These are phyloP conservation scores for Cryptoleucopteryx plumbea DNA, from an alignment of 2,113 vertebrate genomes.

Conservation along the genomic window DNA sequence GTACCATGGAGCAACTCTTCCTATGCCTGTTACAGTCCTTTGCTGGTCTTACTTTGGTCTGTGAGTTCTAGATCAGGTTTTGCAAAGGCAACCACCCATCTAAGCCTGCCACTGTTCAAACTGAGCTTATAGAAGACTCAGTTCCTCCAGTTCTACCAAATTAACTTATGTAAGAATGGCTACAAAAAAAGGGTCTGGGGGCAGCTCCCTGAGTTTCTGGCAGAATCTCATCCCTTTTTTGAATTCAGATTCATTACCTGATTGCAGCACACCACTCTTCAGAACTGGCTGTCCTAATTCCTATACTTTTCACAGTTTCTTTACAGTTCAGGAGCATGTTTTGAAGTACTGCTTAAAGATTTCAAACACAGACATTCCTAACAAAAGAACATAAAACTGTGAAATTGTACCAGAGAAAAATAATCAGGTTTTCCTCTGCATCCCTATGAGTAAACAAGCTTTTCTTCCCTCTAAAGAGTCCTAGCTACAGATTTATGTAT, in stretches of 20 bases:
- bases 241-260: neutral
- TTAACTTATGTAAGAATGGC: neutral
- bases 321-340: neutral
- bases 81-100: neutral
- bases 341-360: neutral
- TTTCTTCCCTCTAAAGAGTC: neutral
- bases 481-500: neutral
- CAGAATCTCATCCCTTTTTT: neutral
- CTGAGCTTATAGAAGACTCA: neutral
- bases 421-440: neutral
- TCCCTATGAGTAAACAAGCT: neutral
- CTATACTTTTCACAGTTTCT: neutral
- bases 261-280: neutral
- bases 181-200: neutral
- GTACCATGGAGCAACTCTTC: neutral
- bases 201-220: neutral
- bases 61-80: neutral
- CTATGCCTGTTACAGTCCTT: neutral
- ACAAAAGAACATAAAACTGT: neutral
- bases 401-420: neutral
- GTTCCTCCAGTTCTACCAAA: neutral
- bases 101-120: neutral
- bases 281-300: neutral
- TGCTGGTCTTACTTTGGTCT: neutral
- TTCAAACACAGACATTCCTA: neutral